These are phyloP conservation scores for Chionoecetes opilio DNA, from an alignment of 1,140 invertebrate genomes.

Conservation along the genomic window DNA sequence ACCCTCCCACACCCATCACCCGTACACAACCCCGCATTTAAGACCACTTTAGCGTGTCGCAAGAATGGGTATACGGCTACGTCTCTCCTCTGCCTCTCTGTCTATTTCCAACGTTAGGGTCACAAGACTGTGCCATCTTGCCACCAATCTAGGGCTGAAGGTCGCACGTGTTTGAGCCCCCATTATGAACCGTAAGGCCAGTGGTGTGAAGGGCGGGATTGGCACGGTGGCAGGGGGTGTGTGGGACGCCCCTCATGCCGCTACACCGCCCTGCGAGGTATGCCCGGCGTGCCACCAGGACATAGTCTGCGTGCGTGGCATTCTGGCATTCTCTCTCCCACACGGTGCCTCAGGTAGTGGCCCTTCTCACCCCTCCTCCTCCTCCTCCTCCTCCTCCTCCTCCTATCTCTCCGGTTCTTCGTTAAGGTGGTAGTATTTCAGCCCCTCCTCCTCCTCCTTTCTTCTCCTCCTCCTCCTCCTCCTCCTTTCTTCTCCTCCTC, in stretches of 20 bases:
- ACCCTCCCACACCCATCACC: neutral
- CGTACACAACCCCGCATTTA: neutral
- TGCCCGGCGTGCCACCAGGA: slow-evolving; percentile 73
- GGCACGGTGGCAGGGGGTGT: neutral
- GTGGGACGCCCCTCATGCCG: slow-evolving; percentile 39
- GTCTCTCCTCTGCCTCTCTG: neutral
- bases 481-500: neutral
- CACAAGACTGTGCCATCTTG: slow-evolving; percentile 63
- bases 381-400: neutral
- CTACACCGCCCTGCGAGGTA: slow-evolving; percentile 62
- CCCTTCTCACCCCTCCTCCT: neutral
- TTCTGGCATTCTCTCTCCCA: slow-evolving; percentile 70
- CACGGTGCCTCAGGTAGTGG: slow-evolving; percentile 39
- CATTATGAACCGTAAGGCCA: neutral
- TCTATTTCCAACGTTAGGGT: slow-evolving; percentile 72
- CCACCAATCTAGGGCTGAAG: neutral
- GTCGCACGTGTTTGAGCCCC: neutral
- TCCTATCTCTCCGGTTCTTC: neutral
- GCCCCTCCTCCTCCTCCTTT: neutral
- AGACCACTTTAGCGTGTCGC: slow-evolving; percentile 30
- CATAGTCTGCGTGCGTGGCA: slow-evolving; percentile 75
- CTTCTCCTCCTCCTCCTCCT: neutral
- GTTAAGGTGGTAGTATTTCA: neutral
- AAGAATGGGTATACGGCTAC: neutral
- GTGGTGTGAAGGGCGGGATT: neutral